phyloP scores from a whole-genome alignment of 92 coral and sea anemone genomes.

The Pocillopora meandrina region DNA sequence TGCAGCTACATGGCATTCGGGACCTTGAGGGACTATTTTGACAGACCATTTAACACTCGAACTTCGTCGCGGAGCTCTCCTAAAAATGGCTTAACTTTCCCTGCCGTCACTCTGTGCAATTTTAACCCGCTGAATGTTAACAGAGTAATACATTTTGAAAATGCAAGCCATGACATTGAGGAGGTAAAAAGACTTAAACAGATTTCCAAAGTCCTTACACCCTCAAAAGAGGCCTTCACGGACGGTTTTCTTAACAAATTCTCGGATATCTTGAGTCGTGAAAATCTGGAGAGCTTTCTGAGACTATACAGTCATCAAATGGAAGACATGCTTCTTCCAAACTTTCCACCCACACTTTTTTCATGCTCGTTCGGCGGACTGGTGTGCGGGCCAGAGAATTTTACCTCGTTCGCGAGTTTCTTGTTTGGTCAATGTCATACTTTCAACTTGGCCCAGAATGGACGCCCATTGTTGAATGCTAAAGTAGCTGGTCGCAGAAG shows the following conservation, averaged over 20 bases:
- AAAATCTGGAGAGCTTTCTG: neutral
- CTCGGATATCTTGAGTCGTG: neutral
- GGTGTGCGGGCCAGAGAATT: constrained; percentile 43
- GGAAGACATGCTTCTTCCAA: constrained; percentile 49
- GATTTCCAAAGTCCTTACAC: neutral
- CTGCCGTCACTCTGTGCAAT: constrained; percentile 15
- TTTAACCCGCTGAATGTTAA: neutral
- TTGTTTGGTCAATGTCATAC: constrained; percentile 60
- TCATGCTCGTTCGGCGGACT: constrained; percentile 44
- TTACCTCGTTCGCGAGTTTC: constrained; percentile 27
- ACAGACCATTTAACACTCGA: constrained; percentile 7
- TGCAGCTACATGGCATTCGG: neutral
- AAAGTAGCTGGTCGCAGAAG: constrained; percentile 30
- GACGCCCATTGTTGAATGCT: constrained; percentile 15
- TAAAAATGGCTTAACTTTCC: neutral
- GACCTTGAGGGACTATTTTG: neutral
- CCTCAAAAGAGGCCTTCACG: neutral
- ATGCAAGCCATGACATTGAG: neutral
- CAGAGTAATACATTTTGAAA: neutral
- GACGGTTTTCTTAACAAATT: neutral
- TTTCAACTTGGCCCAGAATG: constrained; percentile 44
- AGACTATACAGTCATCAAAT: constrained; percentile 34
- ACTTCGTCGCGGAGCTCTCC: neutral
- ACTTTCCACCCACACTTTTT: constrained; percentile 5
- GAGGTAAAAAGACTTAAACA: neutral